Conservation (phyloP, 1,140 invertebrate species). For the Rhizoglyphus robini region DNA sequence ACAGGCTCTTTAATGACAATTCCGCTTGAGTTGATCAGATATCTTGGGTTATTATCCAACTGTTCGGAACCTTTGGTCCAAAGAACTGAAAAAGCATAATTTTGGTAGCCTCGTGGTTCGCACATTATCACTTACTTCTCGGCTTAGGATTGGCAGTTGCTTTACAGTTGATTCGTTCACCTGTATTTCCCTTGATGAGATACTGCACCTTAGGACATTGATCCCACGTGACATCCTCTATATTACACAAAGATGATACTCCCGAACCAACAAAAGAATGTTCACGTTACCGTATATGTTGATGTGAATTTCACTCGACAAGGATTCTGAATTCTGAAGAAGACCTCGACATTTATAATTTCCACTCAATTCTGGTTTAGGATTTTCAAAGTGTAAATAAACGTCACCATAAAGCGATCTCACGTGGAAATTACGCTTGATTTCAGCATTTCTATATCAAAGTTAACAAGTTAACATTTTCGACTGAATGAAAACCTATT, state of each 20-base stretch:
- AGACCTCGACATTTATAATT: background rate
- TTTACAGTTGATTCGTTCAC: conserved; percentile 53
- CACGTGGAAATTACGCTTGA: background rate
- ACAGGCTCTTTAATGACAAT: conserved; percentile 60
- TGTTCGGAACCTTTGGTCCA: conserved; percentile 63
- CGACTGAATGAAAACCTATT: background rate
- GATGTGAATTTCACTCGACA: conserved; percentile 20
- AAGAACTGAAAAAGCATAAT: conserved; percentile 43
- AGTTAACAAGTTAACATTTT: background rate
- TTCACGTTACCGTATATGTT: conserved; percentile 7
- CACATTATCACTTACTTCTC: conserved; percentile 27
- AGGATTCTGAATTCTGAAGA: conserved; percentile 1
- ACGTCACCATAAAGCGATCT: background rate
- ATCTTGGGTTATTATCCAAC: conserved; percentile 45
- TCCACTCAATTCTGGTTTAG: conserved; percentile 7
- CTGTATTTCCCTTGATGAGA: conserved; percentile 51
- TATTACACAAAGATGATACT: conserved; percentile 26
- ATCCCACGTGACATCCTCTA: conserved; percentile 66
- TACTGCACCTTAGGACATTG: conserved; percentile 70
- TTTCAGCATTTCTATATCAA: background rate
- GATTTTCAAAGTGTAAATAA: conserved; percentile 3
- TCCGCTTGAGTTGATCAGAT: conserved; percentile 57
- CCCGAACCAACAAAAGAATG: background rate
- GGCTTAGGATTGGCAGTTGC: conserved; percentile 69
- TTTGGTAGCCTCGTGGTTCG: background rate